Base-by-base conservation (phyloP, 2,113 vertebrate species). In the Panthera uncia region DNA sequence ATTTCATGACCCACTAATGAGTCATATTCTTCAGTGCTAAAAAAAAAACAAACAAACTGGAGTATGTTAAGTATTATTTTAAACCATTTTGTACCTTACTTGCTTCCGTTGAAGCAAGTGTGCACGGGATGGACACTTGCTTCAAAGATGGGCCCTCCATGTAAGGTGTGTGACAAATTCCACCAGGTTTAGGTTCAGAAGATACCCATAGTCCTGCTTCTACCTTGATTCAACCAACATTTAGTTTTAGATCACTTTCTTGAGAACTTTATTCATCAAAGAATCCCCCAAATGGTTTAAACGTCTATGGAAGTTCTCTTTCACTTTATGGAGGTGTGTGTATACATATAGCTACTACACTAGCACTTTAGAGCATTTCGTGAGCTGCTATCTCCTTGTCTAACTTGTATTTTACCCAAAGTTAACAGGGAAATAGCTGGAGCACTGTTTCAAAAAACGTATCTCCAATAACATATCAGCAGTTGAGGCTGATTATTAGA, bases 191-290 rank as follows among this genome's bases (percentile, higher is more conserved):
- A 88, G 48, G 52, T 57, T 83, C 38, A 71, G 52, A 84, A 50
- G 55, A 68, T 29, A 87, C 38, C 23, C 41, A 80, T 0, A 97
- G 16, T 29, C 29, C 25, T 81, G 25, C 16, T 87, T 93, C 33
- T 31, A 93, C 29, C 68, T 84, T 81, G 52, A 96, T 52, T 80
- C 71, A 95, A 96, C 10, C 16, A 96, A 14, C 38, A 96, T 61
- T 66, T 90, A 63, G 74, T 83, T 97, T 89, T 52, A 78, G 48
- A 13, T 86, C 66, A 96, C 74, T 96, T 93, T 97, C 36, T 89
- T 92, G 73, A 97, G 55, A 97, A 96, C 81, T 98, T 98, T 98
- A 98, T 98, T 98, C n/a, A 95, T 63, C 36, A 96, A 97, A 97
- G 79, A 91, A 81, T 86, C 14, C 19, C 29, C n/a, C 18, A 93